A percentile compares a stretch with the other conserved stretches of the same genome.
phyloP scores from a whole-genome alignment of 1,140 invertebrate genomes.

The Steinernema khuongi region DNA sequence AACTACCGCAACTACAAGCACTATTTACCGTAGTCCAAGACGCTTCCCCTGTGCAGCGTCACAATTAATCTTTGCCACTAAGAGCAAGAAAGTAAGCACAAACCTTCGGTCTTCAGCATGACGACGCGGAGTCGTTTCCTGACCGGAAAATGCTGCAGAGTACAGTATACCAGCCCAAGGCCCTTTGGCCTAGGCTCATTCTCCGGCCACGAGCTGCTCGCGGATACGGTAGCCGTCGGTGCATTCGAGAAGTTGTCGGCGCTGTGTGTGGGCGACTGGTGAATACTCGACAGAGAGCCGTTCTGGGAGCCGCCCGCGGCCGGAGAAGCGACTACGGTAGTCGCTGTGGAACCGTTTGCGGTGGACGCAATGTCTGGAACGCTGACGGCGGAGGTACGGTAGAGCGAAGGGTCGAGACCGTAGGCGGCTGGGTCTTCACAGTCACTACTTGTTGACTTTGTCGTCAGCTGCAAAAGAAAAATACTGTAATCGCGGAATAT shows the following conservation, averaged over 20 bases:
- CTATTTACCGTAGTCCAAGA: no score
- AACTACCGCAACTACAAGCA: no score
- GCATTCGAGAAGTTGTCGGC: not conserved
- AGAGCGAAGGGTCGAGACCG: conserved; percentile 52
- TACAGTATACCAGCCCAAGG: conserved; percentile 53
- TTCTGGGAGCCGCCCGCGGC: conserved; percentile 16
- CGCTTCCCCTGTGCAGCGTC: not conserved
- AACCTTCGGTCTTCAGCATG: conserved; percentile 56
- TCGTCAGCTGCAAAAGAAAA: conserved; percentile 49
- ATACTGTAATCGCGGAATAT: conserved; percentile 25
- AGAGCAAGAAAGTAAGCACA: conserved; percentile 17
- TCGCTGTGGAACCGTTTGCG: conserved; percentile 19
- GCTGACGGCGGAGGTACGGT: conserved; percentile 18
- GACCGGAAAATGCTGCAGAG: conserved; percentile 58
- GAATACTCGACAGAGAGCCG: not conserved
- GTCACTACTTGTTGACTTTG: conserved; percentile 42
- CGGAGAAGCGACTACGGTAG: conserved; percentile 24
- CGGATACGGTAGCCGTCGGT: conserved; percentile 9
- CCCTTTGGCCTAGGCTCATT: conserved; percentile 49
- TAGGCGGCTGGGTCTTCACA: conserved; percentile 43
- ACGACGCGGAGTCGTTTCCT: conserved; percentile 52
- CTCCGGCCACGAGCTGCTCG: conserved; percentile 39
- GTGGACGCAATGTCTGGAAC: conserved; percentile 23
- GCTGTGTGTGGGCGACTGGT: conserved; percentile 11
- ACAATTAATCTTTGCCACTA: not conserved